Evolutionary conservation across 2,797 vertebrate species (phyloP).

Genomic region (Uromys caudimaculatus): DNA sequence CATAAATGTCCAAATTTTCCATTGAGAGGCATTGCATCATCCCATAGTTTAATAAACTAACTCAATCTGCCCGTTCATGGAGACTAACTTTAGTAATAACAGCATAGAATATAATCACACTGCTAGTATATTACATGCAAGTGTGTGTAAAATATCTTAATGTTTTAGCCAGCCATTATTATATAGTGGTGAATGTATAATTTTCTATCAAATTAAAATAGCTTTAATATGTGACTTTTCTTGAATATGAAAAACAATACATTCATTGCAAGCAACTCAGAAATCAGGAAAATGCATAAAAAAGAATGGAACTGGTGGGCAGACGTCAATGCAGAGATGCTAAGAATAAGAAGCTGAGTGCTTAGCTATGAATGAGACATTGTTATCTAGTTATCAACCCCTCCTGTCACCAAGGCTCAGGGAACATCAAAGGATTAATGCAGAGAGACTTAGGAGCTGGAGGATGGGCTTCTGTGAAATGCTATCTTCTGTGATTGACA

Average conservation of each 20-base stretch:
- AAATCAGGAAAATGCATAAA: not conserved
- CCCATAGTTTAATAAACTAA: not conserved
- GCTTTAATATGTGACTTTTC: constrained; percentile 19
- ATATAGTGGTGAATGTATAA: not conserved
- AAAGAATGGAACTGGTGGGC: not conserved
- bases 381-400: not conserved
- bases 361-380: not conserved
- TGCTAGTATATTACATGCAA: not conserved
- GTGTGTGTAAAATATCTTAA: not conserved
- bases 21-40: not conserved
- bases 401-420: not conserved
- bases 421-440: not conserved
- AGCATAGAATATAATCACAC: not conserved
- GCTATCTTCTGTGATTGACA: not conserved
- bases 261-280: not conserved
- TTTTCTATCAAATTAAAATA: not conserved
- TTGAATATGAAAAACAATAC: not conserved
- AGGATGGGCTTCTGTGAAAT: not conserved
- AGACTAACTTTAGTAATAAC: not conserved
- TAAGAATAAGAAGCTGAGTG: not conserved
- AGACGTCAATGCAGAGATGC: not conserved
- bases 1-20: not conserved
- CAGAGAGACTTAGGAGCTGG: not conserved
- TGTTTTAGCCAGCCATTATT: not conserved
- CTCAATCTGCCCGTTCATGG: not conserved